Base-by-base conservation (phyloP, 2,888 invertebrate genomes). In the Cyclophora albipunctata region DNA sequence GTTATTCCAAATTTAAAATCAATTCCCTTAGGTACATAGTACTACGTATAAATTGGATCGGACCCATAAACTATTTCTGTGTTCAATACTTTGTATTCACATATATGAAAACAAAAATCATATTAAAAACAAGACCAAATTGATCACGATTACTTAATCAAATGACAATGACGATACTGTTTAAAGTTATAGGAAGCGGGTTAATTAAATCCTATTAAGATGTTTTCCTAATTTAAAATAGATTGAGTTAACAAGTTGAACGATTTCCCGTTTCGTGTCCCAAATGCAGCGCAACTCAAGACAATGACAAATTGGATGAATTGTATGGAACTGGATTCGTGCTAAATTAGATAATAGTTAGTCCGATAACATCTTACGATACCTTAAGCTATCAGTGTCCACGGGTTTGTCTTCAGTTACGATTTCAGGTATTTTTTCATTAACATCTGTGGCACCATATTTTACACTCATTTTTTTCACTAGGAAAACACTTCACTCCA, bases 371-470 rank as follows among this genome's bases (percentile, higher is more conserved):
- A 49, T 56, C 52, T 45, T 49, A 46, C 45, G 66, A 67, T 81
- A 84, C 84, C 84, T 84, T 60, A 73, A 60, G 63, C 71, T 63
- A 57, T 73, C 20, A 20, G 20, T 71, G 63, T 79, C 75, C 57
- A 66, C 68, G 54, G 71, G 68, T 46, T 63, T 55, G 4, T 51
- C 53, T 45, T 66, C 68, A 60, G 75, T 71, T 53, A 67, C 70
- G 58, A 62, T 70, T 55, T 77, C 73, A 55, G 69, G 64, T 47
- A 58, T 61, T 63, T 72, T 70, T 48, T 72, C 76, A 51, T 73
- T 71, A 34, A 63, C 66, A 53, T 77, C 77, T 42, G 81, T 86
- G 5, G 87, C 73, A 53, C 87, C 87, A 62, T 87, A 87, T 66
- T 79, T 85, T 2, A 73, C 69, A 72, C 71, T 77, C 83, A 83